Percentiles rank a stretch among this genome's conserved stretches.
Evolutionary conservation across 2,113 vertebrate genomes (phyloP).

Genomic region (Rissa tridactyla): DNA sequence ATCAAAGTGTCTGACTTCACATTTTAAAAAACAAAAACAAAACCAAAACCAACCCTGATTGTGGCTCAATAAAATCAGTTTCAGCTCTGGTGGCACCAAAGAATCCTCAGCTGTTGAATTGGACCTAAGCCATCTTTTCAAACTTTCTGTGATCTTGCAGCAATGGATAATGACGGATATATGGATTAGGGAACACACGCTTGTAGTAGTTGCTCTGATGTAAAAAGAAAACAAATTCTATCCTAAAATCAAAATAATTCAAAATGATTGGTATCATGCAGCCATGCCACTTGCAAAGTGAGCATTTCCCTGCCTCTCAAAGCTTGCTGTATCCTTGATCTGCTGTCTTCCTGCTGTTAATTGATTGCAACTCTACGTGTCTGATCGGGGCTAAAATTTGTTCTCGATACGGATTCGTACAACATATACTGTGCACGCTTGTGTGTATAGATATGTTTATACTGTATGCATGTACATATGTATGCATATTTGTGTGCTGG

Average conservation of each 20-base stretch:
- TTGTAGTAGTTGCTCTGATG: neutral
- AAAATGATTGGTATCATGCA: neutral
- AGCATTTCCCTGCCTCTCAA: slow-evolving; percentile 21
- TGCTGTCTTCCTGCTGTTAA: slow-evolving; percentile 15
- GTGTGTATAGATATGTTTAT: neutral
- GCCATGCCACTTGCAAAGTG: neutral
- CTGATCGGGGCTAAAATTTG: neutral
- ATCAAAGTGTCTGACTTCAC: neutral
- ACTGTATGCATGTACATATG: neutral
- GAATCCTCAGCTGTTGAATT: neutral
- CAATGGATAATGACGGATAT: neutral
- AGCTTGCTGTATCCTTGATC: slow-evolving; percentile 15
- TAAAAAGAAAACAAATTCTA: neutral
- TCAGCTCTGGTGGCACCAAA: neutral
- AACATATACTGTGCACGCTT: neutral
- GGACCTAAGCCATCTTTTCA: neutral
- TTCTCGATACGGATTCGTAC: neutral
- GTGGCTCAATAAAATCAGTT: neutral
- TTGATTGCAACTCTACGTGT: neutral
- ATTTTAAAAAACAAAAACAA: neutral
- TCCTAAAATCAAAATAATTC: neutral
- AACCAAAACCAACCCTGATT: neutral
- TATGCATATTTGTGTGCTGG: neutral
- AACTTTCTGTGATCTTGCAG: neutral
- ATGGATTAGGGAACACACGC: neutral